A percentile compares a stretch with the other conserved stretches of the same genome.
Conservation (phyloP, 2,888 invertebrate genomes). For the Diachrysia chrysitis region DNA sequence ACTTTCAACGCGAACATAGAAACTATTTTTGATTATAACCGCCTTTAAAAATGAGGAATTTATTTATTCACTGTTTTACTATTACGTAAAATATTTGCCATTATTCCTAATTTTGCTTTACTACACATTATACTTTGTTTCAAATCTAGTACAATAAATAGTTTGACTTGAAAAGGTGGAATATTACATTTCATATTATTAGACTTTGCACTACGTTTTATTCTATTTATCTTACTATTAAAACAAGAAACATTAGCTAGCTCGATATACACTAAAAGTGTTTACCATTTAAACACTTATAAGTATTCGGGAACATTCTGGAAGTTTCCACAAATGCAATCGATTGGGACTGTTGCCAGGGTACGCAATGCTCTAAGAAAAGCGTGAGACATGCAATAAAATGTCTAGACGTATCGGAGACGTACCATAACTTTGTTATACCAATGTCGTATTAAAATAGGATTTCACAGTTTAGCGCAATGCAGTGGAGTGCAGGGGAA, state of each 20-base stretch:
- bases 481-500: not conserved
- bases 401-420: constrained; percentile 56
- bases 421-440: constrained; percentile 32
- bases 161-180: too few relatives aligned
- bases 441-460: not conserved
- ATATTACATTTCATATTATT: too few relatives aligned
- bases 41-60: not conserved
- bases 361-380: constrained; percentile 29
- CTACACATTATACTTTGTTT: too few relatives aligned
- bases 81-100: too few relatives aligned
- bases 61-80: too few relatives aligned
- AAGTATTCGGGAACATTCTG: not conserved
- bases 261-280: not conserved
- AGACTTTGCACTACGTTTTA: too few relatives aligned
- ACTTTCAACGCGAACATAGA: not conserved
- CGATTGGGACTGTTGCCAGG: constrained; percentile 35
- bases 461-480: constrained; percentile 2
- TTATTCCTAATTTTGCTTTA: too few relatives aligned
- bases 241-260: too few relatives aligned
- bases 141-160: too few relatives aligned
- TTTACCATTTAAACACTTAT: constrained; percentile 2
- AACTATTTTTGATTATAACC: not conserved
- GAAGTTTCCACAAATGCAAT: constrained; percentile 20
- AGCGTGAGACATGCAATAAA: constrained; percentile 43
- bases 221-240: too few relatives aligned